A percentile compares a stretch with the other conserved stretches of the same genome.
These are phyloP conservation scores for Drosophila kambysellisi DNA, from an alignment of 2,888 invertebrate species.

Conservation along the genomic window DNA sequence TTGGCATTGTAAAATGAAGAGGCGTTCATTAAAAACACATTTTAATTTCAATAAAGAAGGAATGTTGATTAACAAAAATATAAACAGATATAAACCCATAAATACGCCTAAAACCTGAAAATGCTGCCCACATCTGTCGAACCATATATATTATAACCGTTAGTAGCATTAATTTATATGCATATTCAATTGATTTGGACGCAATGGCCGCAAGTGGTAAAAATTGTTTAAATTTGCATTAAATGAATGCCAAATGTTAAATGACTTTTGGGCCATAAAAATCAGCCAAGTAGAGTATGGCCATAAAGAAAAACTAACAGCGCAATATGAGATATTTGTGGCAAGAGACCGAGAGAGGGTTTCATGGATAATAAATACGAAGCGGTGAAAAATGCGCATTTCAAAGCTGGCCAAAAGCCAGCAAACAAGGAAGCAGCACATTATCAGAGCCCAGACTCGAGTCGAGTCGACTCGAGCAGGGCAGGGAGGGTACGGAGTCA, in stretches of 20 bases:
- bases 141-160: background rate
- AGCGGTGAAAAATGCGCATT: constrained; percentile 47
- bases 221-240: constrained; percentile 31
- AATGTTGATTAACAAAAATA: background rate
- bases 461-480: background rate
- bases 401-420: constrained; percentile 13
- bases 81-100: no score
- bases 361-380: constrained; percentile 63
- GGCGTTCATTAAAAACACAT: background rate
- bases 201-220: constrained; percentile 11
- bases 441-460: constrained; percentile 39
- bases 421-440: constrained; percentile 66
- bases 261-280: constrained; percentile 64
- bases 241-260: constrained; percentile 61
- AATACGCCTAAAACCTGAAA: no score
- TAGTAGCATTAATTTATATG: background rate
- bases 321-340: constrained; percentile 36
- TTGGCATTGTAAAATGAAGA: background rate
- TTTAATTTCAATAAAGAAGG: background rate
- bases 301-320: constrained; percentile 13
- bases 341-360: constrained; percentile 25
- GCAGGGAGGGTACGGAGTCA: constrained; percentile 2
- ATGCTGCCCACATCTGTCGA: background rate
- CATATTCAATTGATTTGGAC: constrained; percentile 38
- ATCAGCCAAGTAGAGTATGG: constrained; percentile 25